Percentiles rank a stretch among this genome's conserved stretches.
Evolutionary conservation across 2,888 invertebrate species (phyloP).

Genomic region (Uropetala carovei): DNA sequence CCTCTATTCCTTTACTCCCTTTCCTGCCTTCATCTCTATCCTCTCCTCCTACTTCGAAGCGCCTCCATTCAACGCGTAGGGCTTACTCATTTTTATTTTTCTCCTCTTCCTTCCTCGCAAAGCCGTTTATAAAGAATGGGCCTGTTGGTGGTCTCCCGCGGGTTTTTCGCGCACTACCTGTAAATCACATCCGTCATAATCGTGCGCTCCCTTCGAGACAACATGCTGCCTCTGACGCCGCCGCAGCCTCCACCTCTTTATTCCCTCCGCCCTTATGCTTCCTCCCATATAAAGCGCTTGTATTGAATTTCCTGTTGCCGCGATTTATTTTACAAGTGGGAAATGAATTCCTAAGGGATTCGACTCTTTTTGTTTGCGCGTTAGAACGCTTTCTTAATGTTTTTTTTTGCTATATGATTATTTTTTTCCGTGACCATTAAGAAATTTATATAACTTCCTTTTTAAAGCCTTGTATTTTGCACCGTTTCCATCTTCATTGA

Average conservation of each 20-base stretch:
- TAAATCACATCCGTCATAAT: slow-evolving; percentile 58
- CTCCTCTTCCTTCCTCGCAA: slow-evolving; percentile 22
- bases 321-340: neutral
- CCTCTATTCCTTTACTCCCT: neutral
- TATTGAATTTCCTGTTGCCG: slow-evolving; percentile 25
- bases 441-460: neutral
- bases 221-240: neutral
- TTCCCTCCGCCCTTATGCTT: neutral
- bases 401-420: neutral
- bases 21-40: neutral
- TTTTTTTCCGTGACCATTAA: neutral
- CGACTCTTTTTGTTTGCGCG: neutral
- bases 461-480: neutral
- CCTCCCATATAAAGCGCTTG: neutral
- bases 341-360: neutral
- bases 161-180: slow-evolving; percentile 38
- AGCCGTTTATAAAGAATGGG: neutral
- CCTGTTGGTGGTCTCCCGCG: slow-evolving; percentile 51
- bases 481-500: slow-evolving; percentile 7
- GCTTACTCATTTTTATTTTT: neutral
- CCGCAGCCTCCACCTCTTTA: neutral
- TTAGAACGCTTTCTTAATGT: neutral
- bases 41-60: neutral
- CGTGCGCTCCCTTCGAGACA: slow-evolving; percentile 4
- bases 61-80: neutral